Evolutionary conservation across 2,888 invertebrate genomes (phyloP).

Genomic region (Altica lythri): DNA sequence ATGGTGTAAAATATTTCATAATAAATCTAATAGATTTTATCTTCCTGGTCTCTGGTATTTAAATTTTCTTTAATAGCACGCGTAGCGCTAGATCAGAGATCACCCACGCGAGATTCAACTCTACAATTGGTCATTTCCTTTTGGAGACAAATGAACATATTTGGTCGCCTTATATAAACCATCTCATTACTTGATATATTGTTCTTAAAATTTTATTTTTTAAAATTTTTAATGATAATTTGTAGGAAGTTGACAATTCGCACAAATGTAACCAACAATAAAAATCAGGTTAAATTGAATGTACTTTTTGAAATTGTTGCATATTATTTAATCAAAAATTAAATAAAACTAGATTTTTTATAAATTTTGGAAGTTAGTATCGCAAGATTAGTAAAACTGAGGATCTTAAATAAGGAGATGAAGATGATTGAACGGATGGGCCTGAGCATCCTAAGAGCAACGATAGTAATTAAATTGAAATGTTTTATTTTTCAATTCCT

Average conservation of each 20-base stretch:
- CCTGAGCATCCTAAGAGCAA: too few species aligned
- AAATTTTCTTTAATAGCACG: slow-evolving; percentile 30
- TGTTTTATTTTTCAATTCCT: too few species aligned
- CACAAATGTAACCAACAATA: slow-evolving; percentile 32
- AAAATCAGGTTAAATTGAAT: slow-evolving; percentile 21
- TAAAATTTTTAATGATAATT: slow-evolving; percentile 36
- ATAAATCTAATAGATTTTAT: background rate
- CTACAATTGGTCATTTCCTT: slow-evolving; percentile 44
- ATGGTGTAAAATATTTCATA: background rate
- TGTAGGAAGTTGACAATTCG: slow-evolving; percentile 35
- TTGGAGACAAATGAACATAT: slow-evolving; percentile 33
- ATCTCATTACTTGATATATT: slow-evolving; percentile 35
- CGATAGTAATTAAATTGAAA: too few species aligned
- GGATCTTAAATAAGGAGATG: too few species aligned
- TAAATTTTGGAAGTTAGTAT: too few species aligned
- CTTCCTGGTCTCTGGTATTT: slow-evolving; percentile 12
- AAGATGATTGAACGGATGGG: too few species aligned
- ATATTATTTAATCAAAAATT: slow-evolving; percentile 11
- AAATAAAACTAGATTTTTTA: too few species aligned
- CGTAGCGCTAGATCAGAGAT: slow-evolving; percentile 32
- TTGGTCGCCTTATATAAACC: slow-evolving; percentile 32
- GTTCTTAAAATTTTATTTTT: slow-evolving; percentile 27
- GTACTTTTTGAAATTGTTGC: background rate
- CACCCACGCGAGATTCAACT: slow-evolving; percentile 35
- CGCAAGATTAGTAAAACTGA: too few species aligned